These are phyloP conservation scores for Sorex araneus DNA, from an alignment of 2,113 vertebrate genomes.

Conservation along the genomic window DNA sequence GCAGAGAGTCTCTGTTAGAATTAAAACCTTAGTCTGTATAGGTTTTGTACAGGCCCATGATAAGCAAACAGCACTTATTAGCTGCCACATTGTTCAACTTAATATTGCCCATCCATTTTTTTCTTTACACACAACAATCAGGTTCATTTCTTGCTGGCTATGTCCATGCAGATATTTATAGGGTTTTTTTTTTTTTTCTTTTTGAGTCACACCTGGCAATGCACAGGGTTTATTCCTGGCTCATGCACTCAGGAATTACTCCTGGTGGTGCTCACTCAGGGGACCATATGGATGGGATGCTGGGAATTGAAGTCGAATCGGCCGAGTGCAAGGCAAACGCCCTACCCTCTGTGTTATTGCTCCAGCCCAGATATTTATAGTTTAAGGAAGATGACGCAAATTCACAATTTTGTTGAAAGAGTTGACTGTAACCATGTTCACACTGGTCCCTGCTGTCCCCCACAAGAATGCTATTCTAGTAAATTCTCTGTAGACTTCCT, in stretches of 20 bases:
- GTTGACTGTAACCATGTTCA: neutral
- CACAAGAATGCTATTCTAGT: no score
- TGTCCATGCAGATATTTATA: neutral
- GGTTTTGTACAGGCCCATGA: neutral
- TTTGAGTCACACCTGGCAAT: no score
- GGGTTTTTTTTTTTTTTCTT: no score
- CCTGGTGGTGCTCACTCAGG: no score
- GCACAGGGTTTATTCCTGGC: no score
- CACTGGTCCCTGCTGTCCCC: no score
- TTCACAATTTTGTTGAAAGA: neutral
- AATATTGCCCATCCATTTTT: neutral
- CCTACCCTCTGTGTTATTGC: no score
- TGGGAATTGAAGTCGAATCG: no score
- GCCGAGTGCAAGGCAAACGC: no score
- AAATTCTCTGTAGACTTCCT: neutral
- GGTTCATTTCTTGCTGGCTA: neutral
- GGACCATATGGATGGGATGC: no score
- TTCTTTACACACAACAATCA: neutral
- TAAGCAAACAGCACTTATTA: no score
- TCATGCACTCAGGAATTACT: no score
- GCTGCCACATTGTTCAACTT: neutral
- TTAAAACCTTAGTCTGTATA: neutral
- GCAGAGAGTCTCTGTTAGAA: neutral
- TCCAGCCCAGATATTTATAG: neutral
- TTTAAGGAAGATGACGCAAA: neutral